phyloP scores from a whole-genome alignment of 2,888 invertebrate species.

The Adelognathus sp. region DNA sequence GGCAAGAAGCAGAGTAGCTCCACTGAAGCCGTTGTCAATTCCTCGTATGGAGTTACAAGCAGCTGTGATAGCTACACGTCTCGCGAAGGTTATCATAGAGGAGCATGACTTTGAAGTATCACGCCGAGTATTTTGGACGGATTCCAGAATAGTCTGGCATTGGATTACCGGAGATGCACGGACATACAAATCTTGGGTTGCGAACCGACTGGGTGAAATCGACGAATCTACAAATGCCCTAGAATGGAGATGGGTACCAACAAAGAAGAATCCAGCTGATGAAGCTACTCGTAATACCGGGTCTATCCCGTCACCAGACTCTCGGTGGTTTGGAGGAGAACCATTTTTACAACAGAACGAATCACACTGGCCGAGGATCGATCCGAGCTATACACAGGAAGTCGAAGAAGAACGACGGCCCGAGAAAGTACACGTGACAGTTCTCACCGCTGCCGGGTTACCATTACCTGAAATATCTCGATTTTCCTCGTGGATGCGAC shows the following conservation, averaged over 20 bases:
- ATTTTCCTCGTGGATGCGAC: conserved; percentile 33
- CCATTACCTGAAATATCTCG: conserved; percentile 67
- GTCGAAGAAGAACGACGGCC: background rate
- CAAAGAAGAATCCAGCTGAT: conserved; percentile 28
- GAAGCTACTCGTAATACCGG: background rate
- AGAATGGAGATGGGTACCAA: conserved; percentile 29
- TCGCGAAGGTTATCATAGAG: background rate
- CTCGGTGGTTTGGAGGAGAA: conserved; percentile 48
- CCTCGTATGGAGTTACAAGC: conserved; percentile 56
- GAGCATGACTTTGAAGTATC: conserved; percentile 5
- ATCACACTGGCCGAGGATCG: background rate
- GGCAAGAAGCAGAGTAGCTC: conserved; percentile 48
- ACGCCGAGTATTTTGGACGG: conserved; percentile 13
- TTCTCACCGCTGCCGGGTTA: background rate
- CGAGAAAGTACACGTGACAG: background rate
- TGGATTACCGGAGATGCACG: conserved; percentile 32
- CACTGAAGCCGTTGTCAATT: conserved; percentile 48
- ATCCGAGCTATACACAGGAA: background rate
- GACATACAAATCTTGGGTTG: conserved; percentile 1
- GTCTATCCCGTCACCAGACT: background rate
- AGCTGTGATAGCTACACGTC: conserved; percentile 34
- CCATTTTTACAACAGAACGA: conserved; percentile 15
- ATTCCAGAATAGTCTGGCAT: conserved; percentile 4
- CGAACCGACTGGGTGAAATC: conserved; percentile 21
- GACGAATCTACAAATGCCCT: background rate